Base-by-base conservation (phyloP, 2,113 vertebrate species). In the Fregata magnificens region DNA sequence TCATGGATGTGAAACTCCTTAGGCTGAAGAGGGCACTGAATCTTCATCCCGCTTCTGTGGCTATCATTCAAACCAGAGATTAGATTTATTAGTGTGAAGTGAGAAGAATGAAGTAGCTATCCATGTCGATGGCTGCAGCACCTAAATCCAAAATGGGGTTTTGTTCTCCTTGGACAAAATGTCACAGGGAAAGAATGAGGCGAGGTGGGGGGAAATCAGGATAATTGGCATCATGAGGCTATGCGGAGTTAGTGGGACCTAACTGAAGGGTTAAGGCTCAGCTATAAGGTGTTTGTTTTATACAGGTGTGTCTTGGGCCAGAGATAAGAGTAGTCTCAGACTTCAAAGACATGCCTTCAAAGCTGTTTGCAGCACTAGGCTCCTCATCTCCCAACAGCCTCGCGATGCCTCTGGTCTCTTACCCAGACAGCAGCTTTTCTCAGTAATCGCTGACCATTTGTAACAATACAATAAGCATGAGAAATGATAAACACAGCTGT, bases 121-220 rank as follows among this genome's bases (percentile, higher is more conserved):
- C 29, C 10, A 4, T 9, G 9, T 13, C 31, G 42, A 14, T 0
- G 2, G 49, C 58, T 28, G 40, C 17, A 63, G 83, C 44, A 56
- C 20, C 56, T 69, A 72, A 44, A 73, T 38, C 49, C 79, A 61
- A 73, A 88, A 56, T 3, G 6, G 12, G 17, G 19, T 15, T 40
- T 83, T 81, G 45, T 81, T 22, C 8, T 82, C n/a, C 28, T 49
- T 49, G 22, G 40, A 44, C 6, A 53, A 49, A 70, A 74, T 2
- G 1, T 38, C 42, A 32, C 2, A 13, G n/a, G 10, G 62, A 52
- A 62, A 73, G 53, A 71, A 67, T 8, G 53, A 40, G n/a, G 47
- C 0, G 3, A 12, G 29, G 16, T 8, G 9, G 16, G 16, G 10
- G 9, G 16, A 61, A 28, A 63, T 16, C 4, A 5, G 36, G 29